These are phyloP conservation scores for Tachuris rubrigastra DNA, from an alignment of 2,113 vertebrate species.

Conservation along the genomic window DNA sequence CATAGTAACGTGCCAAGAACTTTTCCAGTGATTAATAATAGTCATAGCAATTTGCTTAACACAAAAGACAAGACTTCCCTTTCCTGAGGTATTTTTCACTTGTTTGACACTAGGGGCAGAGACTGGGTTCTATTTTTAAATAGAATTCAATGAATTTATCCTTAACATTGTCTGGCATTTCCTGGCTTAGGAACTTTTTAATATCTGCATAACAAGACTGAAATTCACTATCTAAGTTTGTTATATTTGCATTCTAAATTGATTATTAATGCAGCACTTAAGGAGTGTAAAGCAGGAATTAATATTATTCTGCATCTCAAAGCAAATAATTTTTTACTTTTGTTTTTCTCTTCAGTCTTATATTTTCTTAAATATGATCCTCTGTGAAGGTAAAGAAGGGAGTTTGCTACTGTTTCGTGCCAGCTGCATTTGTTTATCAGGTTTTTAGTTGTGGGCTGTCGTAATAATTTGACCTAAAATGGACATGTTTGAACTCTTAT, in stretches of 20 bases:
- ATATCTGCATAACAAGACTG: not conserved
- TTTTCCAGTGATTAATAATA: slow-evolving; percentile 17
- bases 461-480: slow-evolving; percentile 81
- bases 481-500: slow-evolving; percentile 76
- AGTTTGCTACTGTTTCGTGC: slow-evolving; percentile 66
- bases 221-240: not conserved
- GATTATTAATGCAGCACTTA: not conserved
- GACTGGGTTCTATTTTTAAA: not conserved
- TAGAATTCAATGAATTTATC: slow-evolving; percentile 34
- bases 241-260: not conserved
- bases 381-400: slow-evolving; percentile 1
- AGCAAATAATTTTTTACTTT: not conserved
- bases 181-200: not conserved
- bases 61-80: slow-evolving; percentile 2
- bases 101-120: not conserved
- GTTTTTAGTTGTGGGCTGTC: slow-evolving; percentile 23
- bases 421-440: slow-evolving; percentile 45
- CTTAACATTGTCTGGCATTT: not conserved
- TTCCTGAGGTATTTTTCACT: slow-evolving; percentile 37
- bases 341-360: not conserved
- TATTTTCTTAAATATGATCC: slow-evolving; percentile 22
- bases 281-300: not conserved
- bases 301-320: not conserved
- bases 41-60: slow-evolving; percentile 30
- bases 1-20: not conserved